Base-by-base conservation (phyloP, 2,888 invertebrate genomes). In the Silvanus unidentatus region DNA sequence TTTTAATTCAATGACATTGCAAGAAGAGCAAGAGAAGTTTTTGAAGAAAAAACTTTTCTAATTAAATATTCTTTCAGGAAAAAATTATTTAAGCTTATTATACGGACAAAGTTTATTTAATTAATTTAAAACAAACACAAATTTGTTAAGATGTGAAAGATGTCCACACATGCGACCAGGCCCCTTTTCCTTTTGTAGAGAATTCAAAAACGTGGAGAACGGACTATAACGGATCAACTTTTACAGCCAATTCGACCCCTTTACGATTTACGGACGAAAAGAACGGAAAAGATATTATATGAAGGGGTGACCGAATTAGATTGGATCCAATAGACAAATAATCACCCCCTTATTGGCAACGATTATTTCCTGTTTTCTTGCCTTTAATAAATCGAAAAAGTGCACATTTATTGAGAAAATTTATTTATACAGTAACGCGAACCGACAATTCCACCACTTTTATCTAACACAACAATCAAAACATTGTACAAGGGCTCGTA, bases 201-300 rank as follows among this genome's bases (percentile, higher is more conserved):
- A 37, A 22, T 27, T 22, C 28, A 47, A 48, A 48, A 48, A 40
- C 27, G 16, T 35, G 43, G 48, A 42, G 40, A 44, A 44, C 40
- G 44, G 37, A n/a, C 37, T 37, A 37, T 37, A 37, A 30, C 13
- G 14, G 29, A 48, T 48, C 41, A 42, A 45, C 42, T 48, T 45
- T 48, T 45, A 45, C 48, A 40, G 48, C 42, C 48, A 45, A 48
- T 48, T 48, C 45, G 34, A 8, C 35, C 44, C 36, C 40, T 48
- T 48, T 48, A 48, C 35, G 43, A 44, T 40, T 32, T 10, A 11
- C 2, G 2, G 10, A 29, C 29, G 3, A 28, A 11, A 15, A 28
- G n/a, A n/a, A 13, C 29, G 27, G 12, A 13, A n/a, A 39, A 16
- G 14, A 12, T 10, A 44, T 44, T 40, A 40, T 35, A 35, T 15